phyloP scores from a whole-genome alignment of 2,113 vertebrate genomes.

The Spheniscus mendiculus region DNA sequence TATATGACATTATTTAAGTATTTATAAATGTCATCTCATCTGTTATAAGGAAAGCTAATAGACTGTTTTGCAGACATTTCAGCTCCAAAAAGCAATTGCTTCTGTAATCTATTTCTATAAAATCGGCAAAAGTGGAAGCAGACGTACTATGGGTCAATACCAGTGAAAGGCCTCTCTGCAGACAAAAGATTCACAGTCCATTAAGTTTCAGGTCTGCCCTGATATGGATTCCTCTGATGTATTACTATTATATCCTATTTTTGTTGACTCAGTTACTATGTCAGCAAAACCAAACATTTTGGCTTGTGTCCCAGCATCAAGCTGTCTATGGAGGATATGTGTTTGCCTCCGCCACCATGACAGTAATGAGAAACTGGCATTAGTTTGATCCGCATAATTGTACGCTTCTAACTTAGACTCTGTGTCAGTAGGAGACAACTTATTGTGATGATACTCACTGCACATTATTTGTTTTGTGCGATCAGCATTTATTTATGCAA shows the following conservation, averaged over 20 bases:
- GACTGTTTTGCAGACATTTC: constrained; percentile 73
- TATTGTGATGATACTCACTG: constrained; percentile 85
- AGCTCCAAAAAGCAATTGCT: constrained; percentile 61
- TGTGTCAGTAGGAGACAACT: constrained; percentile 94
- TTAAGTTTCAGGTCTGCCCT: constrained; percentile 82
- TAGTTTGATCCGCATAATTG: constrained; percentile 99
- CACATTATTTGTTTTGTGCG: constrained; percentile 87
- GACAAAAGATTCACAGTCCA: constrained; percentile 79
- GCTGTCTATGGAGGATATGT: constrained; percentile 90
- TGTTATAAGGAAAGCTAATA: constrained; percentile 73
- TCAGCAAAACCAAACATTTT: constrained; percentile 92
- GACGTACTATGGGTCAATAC: constrained; percentile 75
- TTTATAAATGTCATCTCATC: constrained; percentile 77
- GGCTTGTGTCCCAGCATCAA: constrained; percentile 84
- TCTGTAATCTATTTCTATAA: constrained; percentile 74
- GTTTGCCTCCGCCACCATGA: constrained; percentile 87
- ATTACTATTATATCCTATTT: constrained; percentile 84
- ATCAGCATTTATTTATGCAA: constrained; percentile 99
- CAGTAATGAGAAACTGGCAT: constrained; percentile 95
- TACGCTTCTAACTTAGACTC: constrained; percentile 83
- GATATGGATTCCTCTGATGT: constrained; percentile 85
- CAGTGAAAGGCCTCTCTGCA: constrained; percentile 66
- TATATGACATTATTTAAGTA: constrained; percentile 75
- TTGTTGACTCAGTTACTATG: constrained; percentile 92
- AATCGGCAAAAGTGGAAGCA: constrained; percentile 61